phyloP scores from a whole-genome alignment of 2,888 invertebrate genomes.

The Alloplasta piceator region DNA sequence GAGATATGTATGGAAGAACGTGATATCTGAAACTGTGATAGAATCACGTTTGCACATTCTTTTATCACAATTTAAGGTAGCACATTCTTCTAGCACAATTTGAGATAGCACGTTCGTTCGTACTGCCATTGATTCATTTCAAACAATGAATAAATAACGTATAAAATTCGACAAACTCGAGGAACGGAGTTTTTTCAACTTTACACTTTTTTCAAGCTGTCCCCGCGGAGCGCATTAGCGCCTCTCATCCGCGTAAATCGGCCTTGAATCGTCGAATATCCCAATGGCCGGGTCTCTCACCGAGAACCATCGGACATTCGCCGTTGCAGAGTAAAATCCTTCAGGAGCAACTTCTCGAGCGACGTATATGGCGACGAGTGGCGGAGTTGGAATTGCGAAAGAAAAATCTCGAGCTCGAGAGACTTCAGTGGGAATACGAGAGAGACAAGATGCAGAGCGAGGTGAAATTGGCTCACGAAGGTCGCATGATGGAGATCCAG shows the following conservation, averaged over 20 bases:
- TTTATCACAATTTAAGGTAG: too few species aligned
- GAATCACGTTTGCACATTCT: too few species aligned
- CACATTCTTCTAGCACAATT: too few species aligned
- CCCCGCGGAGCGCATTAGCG: conserved; percentile 54
- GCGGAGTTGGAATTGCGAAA: conserved; percentile 76
- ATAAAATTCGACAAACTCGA: too few species aligned
- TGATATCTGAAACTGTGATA: too few species aligned
- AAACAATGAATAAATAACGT: too few species aligned
- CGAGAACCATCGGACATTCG: conserved; percentile 66
- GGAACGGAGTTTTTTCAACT: too few species aligned
- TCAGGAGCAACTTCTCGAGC: conserved; percentile 75
- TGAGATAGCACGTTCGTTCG: too few species aligned
- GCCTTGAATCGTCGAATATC: conserved; percentile 65
- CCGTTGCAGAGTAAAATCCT: conserved; percentile 74
- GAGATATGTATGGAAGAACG: too few species aligned
- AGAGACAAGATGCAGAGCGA: conserved; percentile 75
- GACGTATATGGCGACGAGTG: conserved; percentile 72
- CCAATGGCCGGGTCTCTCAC: conserved; percentile 68
- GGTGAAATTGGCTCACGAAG: conserved; percentile 75
- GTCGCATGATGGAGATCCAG: conserved; percentile 76
- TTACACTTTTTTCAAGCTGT: too few species aligned
- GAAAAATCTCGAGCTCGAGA: conserved; percentile 76
- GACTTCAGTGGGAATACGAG: conserved; percentile 76
- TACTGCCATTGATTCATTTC: too few species aligned
- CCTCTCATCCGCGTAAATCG: conserved; percentile 41